These are phyloP conservation scores for Pelochelys cantorii DNA, from an alignment of 2,797 vertebrate species.

Conservation along the genomic window DNA sequence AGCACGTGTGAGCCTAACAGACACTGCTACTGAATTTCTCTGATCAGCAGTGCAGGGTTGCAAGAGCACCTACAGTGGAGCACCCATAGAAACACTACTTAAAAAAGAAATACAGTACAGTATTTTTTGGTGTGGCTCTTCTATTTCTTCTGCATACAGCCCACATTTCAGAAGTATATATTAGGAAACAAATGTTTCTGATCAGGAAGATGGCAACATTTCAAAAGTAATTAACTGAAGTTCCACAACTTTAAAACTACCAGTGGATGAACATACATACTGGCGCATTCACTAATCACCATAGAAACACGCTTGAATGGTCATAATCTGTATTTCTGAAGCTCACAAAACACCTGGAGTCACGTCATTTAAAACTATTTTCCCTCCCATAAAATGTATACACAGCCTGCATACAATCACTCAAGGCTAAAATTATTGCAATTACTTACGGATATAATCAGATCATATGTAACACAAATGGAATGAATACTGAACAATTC, in stretches of 20 bases:
- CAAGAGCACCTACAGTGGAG: too few relatives aligned
- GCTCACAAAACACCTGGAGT: slow-evolving; percentile 30
- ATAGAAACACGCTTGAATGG: slow-evolving; percentile 11
- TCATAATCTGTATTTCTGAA: slow-evolving; percentile 23
- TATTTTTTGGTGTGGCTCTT: neutral
- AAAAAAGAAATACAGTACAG: neutral
- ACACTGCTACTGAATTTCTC: too few relatives aligned
- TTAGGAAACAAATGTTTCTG: neutral
- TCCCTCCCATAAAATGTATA: neutral
- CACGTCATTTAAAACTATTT: slow-evolving; percentile 34
- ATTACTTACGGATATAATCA: slow-evolving; percentile 33
- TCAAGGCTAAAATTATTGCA: slow-evolving; percentile 40
- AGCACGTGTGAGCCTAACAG: too few relatives aligned
- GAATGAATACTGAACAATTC: slow-evolving; percentile 37
- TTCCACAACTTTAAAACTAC: neutral
- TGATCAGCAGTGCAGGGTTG: too few relatives aligned
- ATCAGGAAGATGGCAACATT: slow-evolving; percentile 42
- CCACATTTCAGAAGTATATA: slow-evolving; percentile 22
- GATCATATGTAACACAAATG: slow-evolving; percentile 26
- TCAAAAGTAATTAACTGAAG: slow-evolving; percentile 52
- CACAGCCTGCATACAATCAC: slow-evolving; percentile 15
- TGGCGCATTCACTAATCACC: slow-evolving; percentile 22
- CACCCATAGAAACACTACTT: neutral
- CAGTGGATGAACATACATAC: neutral
- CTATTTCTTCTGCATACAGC: neutral